Percentiles rank a stretch among this genome's conserved stretches.
phyloP scores from a whole-genome alignment of 2,113 vertebrate genomes.

The Odobenus rosmarus region DNA sequence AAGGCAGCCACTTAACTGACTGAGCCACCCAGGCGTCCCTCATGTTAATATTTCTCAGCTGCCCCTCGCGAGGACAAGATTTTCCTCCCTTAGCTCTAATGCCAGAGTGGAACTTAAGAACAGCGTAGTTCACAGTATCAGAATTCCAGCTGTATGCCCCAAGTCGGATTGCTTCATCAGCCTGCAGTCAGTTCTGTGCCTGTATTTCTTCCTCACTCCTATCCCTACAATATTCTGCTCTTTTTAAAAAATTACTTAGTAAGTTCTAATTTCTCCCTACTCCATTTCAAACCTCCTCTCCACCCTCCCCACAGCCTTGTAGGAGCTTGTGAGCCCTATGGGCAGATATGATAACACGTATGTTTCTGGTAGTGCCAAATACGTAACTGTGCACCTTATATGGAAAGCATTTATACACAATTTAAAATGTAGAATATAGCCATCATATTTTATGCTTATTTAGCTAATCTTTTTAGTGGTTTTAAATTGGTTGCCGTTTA shows the following conservation, averaged over 20 bases:
- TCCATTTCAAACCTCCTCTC: neutral
- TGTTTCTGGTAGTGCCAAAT: neutral
- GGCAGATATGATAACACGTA: neutral
- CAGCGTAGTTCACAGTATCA: neutral
- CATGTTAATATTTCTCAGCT: neutral
- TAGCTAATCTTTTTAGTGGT: neutral
- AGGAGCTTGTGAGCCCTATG: neutral
- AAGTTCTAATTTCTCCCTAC: neutral
- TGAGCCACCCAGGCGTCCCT: no score
- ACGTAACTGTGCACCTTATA: neutral
- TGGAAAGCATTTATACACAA: neutral
- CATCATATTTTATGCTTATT: neutral
- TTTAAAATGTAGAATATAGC: neutral
- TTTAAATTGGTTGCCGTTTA: neutral
- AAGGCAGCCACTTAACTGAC: no score
- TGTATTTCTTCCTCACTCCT: neutral
- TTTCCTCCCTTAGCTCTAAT: neutral
- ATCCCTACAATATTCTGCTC: neutral
- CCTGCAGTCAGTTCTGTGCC: neutral
- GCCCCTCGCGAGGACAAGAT: neutral
- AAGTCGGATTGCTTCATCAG: neutral
- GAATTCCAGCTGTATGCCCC: neutral
- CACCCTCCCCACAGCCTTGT: neutral
- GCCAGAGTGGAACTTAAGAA: neutral
- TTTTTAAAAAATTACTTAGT: neutral